Conservation (phyloP, 2,888 invertebrate species). For the Leptinotarsa rubiginosa region DNA sequence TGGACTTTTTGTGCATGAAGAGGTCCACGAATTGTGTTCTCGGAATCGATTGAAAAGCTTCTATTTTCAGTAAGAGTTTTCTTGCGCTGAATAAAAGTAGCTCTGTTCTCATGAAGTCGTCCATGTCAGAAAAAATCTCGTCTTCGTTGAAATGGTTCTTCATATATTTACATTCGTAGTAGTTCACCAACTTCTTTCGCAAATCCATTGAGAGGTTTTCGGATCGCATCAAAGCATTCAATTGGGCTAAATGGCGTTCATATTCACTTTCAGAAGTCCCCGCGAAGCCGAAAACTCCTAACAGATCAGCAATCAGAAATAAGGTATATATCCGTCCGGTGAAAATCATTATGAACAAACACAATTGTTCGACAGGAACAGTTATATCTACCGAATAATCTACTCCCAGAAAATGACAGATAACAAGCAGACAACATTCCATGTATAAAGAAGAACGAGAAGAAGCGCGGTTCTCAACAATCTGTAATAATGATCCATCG, state of each 20-base stretch:
- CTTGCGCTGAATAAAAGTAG: neutral
- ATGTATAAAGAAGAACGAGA: conserved; percentile 8
- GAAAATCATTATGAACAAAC: conserved; percentile 47
- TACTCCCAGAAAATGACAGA: conserved; percentile 24
- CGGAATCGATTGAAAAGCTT: neutral
- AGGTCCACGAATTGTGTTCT: neutral
- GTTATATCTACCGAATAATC: conserved; percentile 9
- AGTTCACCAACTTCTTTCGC: conserved; percentile 64
- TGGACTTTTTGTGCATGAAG: neutral
- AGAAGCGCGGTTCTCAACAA: neutral
- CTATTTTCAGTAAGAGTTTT: neutral
- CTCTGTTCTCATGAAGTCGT: neutral
- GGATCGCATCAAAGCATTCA: conserved; percentile 68
- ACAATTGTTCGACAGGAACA: conserved; percentile 46
- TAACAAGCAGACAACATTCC: conserved; percentile 15
- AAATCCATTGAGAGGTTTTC: conserved; percentile 67
- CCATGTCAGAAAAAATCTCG: neutral
- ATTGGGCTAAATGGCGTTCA: conserved; percentile 67
- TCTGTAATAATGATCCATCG: neutral
- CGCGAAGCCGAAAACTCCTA: conserved; percentile 54
- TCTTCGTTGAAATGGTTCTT: neutral
- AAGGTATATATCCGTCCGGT: conserved; percentile 54
- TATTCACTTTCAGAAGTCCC: conserved; percentile 63
- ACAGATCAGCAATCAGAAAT: conserved; percentile 50
- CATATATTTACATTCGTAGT: conserved; percentile 3